Percentiles rank a stretch among this genome's conserved stretches.
Conservation (phyloP, 92 coral and sea anemone genomes). For the Umimayanthus kanabou region DNA sequence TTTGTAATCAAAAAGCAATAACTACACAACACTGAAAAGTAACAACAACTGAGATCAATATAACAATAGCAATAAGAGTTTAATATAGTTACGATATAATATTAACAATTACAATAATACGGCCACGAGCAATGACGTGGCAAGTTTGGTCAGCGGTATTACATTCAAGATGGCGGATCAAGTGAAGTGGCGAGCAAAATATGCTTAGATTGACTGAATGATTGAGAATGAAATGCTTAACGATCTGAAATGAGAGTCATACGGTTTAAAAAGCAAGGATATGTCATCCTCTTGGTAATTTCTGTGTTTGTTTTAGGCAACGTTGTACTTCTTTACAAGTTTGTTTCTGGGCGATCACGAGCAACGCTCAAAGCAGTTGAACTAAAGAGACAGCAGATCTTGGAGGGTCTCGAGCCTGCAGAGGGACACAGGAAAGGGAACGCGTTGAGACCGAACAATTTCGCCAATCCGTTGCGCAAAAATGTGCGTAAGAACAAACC, state of each 20-base stretch:
- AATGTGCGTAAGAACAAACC: background rate
- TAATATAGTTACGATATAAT: too few species aligned
- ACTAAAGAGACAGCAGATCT: background rate
- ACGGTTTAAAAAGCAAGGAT: constrained; percentile 63
- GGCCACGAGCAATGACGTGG: constrained; percentile 11
- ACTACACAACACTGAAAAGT: too few species aligned
- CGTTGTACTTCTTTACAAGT: constrained; percentile 71
- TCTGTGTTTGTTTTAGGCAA: constrained; percentile 71
- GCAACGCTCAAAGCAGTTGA: background rate
- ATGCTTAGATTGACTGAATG: too few species aligned
- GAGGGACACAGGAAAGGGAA: background rate
- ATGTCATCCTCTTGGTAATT: constrained; percentile 49
- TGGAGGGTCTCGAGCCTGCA: background rate
- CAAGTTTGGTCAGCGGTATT: constrained; percentile 11
- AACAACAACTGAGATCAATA: too few species aligned
- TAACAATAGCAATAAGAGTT: too few species aligned
- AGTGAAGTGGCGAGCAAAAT: background rate
- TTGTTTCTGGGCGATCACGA: constrained; percentile 44
- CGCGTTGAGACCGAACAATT: background rate
- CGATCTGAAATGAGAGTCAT: constrained; percentile 57
- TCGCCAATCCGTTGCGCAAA: background rate
- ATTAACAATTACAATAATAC: too few species aligned
- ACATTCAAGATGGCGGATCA: constrained; percentile 37
- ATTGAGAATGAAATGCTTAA: background rate
- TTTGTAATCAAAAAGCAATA: too few species aligned